phyloP scores from a whole-genome alignment of 2,113 vertebrate genomes.

The Protobothrops mucrosquamatus region DNA sequence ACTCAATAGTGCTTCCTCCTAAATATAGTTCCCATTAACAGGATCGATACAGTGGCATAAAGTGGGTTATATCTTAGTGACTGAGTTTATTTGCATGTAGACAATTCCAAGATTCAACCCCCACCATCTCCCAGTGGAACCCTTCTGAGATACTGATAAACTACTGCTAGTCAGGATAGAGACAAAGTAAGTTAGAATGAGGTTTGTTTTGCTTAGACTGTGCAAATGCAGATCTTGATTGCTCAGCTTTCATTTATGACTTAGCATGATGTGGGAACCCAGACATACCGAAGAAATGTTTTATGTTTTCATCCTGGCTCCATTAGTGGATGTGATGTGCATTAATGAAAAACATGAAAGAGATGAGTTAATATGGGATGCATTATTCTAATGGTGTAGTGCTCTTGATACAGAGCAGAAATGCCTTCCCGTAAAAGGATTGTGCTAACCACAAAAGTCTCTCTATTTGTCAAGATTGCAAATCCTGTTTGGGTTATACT shows the following conservation, averaged over 20 bases:
- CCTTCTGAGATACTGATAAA: background rate
- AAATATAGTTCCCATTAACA: background rate
- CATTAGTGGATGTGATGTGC: background rate
- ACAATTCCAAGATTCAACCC: background rate
- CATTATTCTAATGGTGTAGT: background rate
- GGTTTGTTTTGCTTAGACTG: background rate
- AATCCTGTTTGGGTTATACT: conserved; percentile 3
- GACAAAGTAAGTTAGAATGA: background rate
- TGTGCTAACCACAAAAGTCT: background rate
- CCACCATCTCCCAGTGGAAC: background rate
- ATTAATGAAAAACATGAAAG: background rate
- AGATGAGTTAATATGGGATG: background rate
- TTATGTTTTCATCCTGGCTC: background rate
- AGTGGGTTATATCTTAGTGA: background rate
- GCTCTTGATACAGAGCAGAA: background rate
- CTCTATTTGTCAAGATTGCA: background rate
- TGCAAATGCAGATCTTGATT: background rate
- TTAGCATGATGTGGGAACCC: background rate
- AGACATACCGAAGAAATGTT: background rate
- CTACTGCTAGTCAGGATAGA: background rate
- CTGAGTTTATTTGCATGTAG: background rate
- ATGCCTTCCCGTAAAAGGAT: background rate
- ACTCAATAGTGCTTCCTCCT: background rate
- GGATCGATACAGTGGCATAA: background rate
- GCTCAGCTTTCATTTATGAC: background rate